Conservation (phyloP, 2,113 vertebrate genomes). For the human region DNA sequence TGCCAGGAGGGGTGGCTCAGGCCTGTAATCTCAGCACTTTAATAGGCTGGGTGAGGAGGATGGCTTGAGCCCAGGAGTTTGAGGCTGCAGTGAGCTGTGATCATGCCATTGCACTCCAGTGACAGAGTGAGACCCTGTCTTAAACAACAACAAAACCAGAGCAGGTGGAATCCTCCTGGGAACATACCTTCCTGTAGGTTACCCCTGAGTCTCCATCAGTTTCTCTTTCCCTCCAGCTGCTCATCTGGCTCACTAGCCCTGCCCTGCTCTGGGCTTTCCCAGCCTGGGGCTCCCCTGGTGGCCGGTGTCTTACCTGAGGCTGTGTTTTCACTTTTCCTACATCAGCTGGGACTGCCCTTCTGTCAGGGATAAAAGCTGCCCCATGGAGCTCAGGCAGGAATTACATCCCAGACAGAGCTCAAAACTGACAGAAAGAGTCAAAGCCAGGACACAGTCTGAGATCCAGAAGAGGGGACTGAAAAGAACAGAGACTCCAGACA, state of each 20-base stretch:
- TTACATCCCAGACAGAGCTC: fast-evolving
- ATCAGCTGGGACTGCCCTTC: constrained; percentile 9
- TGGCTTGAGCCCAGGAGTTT: no score
- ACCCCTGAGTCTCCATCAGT: not conserved
- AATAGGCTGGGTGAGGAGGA: no score
- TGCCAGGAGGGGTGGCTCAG: no score
- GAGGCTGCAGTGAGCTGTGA: no score
- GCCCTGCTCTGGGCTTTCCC: not conserved
- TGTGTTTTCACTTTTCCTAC: constrained; percentile 65
- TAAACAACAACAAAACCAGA: no score
- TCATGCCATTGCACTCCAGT: no score
- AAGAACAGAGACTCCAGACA: not conserved
- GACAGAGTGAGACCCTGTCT: no score
- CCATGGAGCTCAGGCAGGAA: not conserved
- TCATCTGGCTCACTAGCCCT: not conserved
- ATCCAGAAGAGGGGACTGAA: not conserved
- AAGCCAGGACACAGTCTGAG: not conserved
- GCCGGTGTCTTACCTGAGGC: not conserved
- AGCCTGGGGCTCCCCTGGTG: not conserved
- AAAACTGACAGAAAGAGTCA: fast-evolving
- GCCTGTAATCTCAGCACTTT: no score
- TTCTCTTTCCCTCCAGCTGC: not conserved
- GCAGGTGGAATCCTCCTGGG: no score
- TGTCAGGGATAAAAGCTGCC: constrained; percentile 14
- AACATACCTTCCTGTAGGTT: not conserved